Conservation (phyloP, 1,140 invertebrate species). For the Drosophila leontia region DNA sequence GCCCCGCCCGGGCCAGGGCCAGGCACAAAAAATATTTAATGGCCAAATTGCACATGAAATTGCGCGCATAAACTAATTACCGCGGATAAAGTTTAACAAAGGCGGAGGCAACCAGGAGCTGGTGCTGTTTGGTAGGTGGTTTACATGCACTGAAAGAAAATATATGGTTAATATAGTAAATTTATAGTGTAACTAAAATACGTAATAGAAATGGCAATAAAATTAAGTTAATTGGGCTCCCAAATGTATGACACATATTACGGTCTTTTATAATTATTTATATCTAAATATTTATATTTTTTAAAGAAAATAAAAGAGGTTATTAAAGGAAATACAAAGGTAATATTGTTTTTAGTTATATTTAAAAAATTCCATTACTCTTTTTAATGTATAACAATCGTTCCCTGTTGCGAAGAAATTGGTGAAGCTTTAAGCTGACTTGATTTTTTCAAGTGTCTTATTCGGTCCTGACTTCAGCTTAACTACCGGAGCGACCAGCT, state of each 20-base stretch:
- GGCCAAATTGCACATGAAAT: constrained; percentile 82
- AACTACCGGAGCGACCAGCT: constrained; percentile 48
- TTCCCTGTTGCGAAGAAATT: no score
- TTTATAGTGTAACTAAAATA: background rate
- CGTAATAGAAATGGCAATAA: background rate
- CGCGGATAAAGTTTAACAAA: constrained; percentile 80
- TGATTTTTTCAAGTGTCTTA: background rate
- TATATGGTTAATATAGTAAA: background rate
- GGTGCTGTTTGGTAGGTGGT: constrained; percentile 8
- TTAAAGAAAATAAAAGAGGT: no score
- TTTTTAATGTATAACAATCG: no score
- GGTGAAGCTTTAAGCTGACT: background rate
- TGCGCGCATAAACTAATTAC: constrained; percentile 83
- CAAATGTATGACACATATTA: no score
- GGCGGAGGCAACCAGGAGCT: constrained; percentile 24
- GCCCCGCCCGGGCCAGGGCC: background rate
- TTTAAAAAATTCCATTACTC: no score
- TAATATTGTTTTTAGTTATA: no score
- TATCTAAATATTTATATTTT: no score
- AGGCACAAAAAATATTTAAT: constrained; percentile 65
- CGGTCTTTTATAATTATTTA: no score
- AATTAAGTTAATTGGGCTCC: background rate
- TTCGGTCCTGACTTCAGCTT: constrained; percentile 43
- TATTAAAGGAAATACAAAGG: no score
- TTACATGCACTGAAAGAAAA: constrained; percentile 46